These are phyloP conservation scores for Spodoptera litura DNA, from an alignment of 1,140 invertebrate genomes.

Conservation along the genomic window DNA sequence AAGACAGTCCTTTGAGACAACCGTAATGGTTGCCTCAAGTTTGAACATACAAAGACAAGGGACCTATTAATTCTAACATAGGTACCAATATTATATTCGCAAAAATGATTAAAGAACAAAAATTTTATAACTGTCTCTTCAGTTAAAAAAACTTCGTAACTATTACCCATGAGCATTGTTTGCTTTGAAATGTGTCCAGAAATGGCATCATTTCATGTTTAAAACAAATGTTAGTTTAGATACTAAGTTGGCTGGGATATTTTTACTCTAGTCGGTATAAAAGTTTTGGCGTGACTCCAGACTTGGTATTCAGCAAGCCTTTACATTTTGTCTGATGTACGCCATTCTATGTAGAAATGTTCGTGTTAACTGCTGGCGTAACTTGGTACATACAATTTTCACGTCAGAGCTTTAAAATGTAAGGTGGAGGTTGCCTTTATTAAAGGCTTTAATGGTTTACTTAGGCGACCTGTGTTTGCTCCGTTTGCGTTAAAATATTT, in stretches of 20 bases:
- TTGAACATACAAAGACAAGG: too few relatives aligned
- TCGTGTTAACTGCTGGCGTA: conserved; percentile 26
- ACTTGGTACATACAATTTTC: conserved; percentile 12
- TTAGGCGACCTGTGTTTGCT: not conserved
- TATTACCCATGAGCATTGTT: not conserved
- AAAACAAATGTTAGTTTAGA: conserved; percentile 33
- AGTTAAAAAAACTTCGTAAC: conserved; percentile 21
- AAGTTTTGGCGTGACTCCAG: conserved; percentile 35
- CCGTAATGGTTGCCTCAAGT: too few relatives aligned
- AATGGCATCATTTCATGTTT: conserved; percentile 25
- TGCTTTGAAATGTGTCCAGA: conserved; percentile 22
- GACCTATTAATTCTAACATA: too few relatives aligned
- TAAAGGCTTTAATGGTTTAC: conserved; percentile 14
- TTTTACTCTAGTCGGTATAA: conserved; percentile 21
- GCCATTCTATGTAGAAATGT: conserved; percentile 12
- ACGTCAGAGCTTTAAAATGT: conserved; percentile 14
- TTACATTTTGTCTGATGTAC: conserved; percentile 8
- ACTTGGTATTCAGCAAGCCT: conserved; percentile 16
- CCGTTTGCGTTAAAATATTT: not conserved
- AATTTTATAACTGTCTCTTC: not conserved
- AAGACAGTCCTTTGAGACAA: too few relatives aligned
- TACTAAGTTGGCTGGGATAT: conserved; percentile 37
- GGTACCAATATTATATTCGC: too few relatives aligned
- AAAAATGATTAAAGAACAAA: too few relatives aligned
- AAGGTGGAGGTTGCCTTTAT: conserved; percentile 12